Conservation (phyloP, 2,888 invertebrate species). For the Cheilosia soror region DNA sequence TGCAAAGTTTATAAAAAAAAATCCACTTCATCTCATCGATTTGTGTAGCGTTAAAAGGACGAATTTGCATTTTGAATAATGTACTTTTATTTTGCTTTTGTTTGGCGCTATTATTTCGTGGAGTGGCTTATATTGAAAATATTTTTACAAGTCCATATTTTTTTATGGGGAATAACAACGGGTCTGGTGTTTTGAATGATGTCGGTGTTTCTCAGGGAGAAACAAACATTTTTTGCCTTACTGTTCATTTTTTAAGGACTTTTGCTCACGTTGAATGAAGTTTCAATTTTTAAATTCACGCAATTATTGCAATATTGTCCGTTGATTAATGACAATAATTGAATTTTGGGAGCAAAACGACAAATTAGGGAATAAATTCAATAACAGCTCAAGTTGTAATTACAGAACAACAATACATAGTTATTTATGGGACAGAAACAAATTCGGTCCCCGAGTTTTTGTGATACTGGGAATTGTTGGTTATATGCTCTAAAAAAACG, state of each 20-base stretch:
- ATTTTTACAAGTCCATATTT: constrained; percentile 30
- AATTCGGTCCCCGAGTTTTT: too few species aligned
- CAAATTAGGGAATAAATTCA: too few species aligned
- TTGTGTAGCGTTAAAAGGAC: constrained; percentile 20
- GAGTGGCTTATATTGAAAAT: constrained; percentile 30
- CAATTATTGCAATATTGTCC: too few species aligned
- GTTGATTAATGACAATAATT: too few species aligned
- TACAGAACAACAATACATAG: too few species aligned
- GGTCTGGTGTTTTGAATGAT: not conserved
- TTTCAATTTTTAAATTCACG: too few species aligned
- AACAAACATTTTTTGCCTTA: not conserved
- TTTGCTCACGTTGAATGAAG: too few species aligned
- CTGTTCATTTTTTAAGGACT: not conserved
- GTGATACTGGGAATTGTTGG: too few species aligned
- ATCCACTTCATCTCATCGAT: constrained; percentile 5
- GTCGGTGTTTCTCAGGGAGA: not conserved
- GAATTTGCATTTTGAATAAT: constrained; percentile 50
- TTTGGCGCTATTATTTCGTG: not conserved
- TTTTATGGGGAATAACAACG: not conserved
- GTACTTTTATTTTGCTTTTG: constrained; percentile 6
- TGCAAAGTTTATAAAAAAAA: constrained; percentile 21
- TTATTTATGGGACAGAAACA: too few species aligned
- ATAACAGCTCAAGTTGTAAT: too few species aligned
- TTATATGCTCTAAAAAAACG: too few species aligned
- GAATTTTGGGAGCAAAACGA: too few species aligned